Evolutionary conservation across 2,888 invertebrate species (phyloP), one percentile per base, ranked within the genome.

Genomic region (Malacosoma neustria): DNA sequence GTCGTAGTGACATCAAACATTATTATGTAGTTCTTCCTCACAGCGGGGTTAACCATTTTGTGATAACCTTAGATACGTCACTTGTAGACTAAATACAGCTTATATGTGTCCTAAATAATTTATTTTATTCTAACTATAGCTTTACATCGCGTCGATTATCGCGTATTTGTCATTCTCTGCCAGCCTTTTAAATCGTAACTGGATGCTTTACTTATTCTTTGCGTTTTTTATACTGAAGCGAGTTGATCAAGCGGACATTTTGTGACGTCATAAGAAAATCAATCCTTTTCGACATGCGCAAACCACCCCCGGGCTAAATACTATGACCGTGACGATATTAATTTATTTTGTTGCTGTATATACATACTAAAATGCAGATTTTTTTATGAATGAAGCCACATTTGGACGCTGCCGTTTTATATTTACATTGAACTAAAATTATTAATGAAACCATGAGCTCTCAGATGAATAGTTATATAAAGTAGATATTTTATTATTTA

Each of bases 261-360:
- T 79, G 80, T 84, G 84, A 84, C 85, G 84, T 85, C 80, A 80
- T 60, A 41, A 49, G 55, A 61, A 77, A 75, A 82, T 85, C 85
- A 68, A 85, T 85, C 49, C 48, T 63, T 67, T 61, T 41, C 60
- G 49, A 74, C 84, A 72, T 71, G 84, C 82, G 76, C 71, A 61
- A 51, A 58, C 40, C 64, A 72, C 63, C 79, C 77, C 77, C 79
- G 80, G 72, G 80, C 77, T 70, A 77, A 65, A 60, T 73, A 47
- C 54, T 48, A 57, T 56, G 65, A 49, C 66, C 71, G 67, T 74
- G 71, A 65, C 58, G 52, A 54, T 55, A 57, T 54, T 50, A 50
- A 57, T 65, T 65, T 44, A 42, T 60, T 64, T 64, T 57, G 59
- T 62, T 56, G 54, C 63, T 61, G 56, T 22, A 22, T 22, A 9